Conservation (phyloP, 2,797 vertebrate species). For the Pangasius mekongensis region DNA sequence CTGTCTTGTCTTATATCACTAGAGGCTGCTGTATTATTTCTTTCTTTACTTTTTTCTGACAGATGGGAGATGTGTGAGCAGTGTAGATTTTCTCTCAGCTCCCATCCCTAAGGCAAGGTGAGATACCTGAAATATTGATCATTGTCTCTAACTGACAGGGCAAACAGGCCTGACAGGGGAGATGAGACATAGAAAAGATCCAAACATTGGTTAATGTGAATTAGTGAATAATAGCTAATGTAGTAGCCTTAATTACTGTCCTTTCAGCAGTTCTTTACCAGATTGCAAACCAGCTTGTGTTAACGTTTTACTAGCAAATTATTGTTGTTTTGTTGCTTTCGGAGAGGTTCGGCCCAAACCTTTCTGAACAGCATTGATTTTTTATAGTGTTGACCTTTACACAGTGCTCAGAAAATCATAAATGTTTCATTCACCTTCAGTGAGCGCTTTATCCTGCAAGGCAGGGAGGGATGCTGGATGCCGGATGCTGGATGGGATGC, state of each 20-base stretch:
- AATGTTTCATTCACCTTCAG: neutral
- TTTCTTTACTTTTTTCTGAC: neutral
- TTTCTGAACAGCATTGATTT: neutral
- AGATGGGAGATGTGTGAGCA: constrained; percentile 2
- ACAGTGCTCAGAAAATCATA: neutral
- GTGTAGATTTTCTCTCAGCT: constrained; percentile 7
- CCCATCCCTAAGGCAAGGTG: constrained; percentile 8
- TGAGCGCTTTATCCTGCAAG: neutral
- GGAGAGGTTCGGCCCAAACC: neutral
- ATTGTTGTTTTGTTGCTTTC: neutral
- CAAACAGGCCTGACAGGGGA: neutral
- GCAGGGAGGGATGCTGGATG: neutral
- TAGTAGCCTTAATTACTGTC: neutral
- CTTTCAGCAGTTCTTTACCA: neutral
- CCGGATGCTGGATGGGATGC: neutral
- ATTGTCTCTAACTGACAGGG: neutral
- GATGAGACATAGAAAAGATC: neutral
- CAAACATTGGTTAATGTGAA: neutral
- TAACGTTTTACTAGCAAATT: neutral
- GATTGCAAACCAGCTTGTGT: neutral
- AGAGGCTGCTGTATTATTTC: neutral
- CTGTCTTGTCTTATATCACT: neutral
- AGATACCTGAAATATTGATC: constrained; percentile 45
- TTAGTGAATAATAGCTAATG: neutral
- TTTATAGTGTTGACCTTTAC: constrained; percentile 19